Base-by-base conservation (phyloP, 1,140 invertebrate species). In the Meloidogyne hapla region DNA sequence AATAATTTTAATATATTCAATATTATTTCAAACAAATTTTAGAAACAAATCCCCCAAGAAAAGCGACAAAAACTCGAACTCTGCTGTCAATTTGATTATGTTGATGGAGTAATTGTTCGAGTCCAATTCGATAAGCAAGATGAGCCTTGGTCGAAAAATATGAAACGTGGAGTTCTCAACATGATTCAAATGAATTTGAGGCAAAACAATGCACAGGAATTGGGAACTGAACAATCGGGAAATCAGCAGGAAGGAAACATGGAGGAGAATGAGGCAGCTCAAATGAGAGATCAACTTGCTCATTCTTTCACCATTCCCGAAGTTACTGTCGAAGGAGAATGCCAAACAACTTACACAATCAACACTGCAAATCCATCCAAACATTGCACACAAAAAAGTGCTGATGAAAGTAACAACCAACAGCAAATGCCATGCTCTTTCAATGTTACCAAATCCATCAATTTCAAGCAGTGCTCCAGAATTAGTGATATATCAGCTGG, bases 401-500 rank as follows among this genome's bases (percentile, higher is more conserved):
- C 23, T 28, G 26, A 12, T 26, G 61, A 21, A 28, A 38, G 8
- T 74, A 21, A 56, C 6, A 56, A 21, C n/a, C 48, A 56, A 21
- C 45, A 48, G n/a, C 48, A 56, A 56, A 56, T 56, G 48, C 48
- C 48, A 18, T 56, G 18, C n/a, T 21, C 48, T 21, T 56, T 83
- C 64, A 83, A 83, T 64, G 76, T 88, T 25, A 85, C 81, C 38
- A 88, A 88, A 77, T 73, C 81, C 0, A 71, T 83, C 42, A 81
- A 88, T 77, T 86, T 84, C 77, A 75, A 81, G 28, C 77, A 80
- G 1, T 88, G 87, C 70, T 42, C 72, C 21, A 66, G 79, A 5
- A 69, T 79, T 33, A 77, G 85, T 0, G 76, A 77, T 18, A 75
- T 86, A 8, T 40, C 78, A 9, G 61, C 80, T 23, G 81, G 77